Base-by-base conservation (phyloP, 2,888 invertebrate genomes). In the Habrosyne pyritoides region DNA sequence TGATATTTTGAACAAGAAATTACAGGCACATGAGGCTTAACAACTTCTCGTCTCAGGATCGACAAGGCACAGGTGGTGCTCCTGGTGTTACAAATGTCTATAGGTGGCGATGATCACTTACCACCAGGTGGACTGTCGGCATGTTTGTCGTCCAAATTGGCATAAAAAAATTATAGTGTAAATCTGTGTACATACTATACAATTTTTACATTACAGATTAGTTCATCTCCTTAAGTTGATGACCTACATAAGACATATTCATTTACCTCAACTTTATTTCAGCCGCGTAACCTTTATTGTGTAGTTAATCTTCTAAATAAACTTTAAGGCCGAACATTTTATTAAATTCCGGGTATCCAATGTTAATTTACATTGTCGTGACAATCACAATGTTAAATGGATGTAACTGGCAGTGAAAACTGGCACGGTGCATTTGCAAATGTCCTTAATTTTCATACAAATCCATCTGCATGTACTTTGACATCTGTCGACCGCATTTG, bases 371-470 rank as follows among this genome's bases (percentile, higher is more conserved):
- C 22, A 14, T n/a, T 47, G 21, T 21, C 24, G 47, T 21, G 24
- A 47, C 18, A 21, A 21, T 47, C 21, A 47, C 33, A 33, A 33
- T 47, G 24, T 42, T 42, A 2, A 42, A 42, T 42, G 36, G 36
- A 18, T 12, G 14, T 21, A 28, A 22, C 12, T 21, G 22, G n/a
- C 47, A 54, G 33, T 54, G 36, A 22, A 36, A 28, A 50, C 49
- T 42, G 18, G 42, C 5, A 36, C 42, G 18, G 42, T 42, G 42
- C 42, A 18, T 42, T 18, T 42, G 42, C 18, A 6, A 42, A 42
- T 18, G 24, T 33, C n/a, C 26, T 54, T 36, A 49, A 12, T 50
- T 49, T 50, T 24, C 18, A 54, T 54, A 14, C 46, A 54, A 36
- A 50, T 50, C 30, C 12, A 30, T 12, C 21, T 42, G 49, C 26